A percentile compares a stretch with the other conserved stretches of the same genome.
These are phyloP conservation scores for Scaptomyza cyrtandrae DNA, from an alignment of 2,888 invertebrate genomes.

Conservation along the genomic window DNA sequence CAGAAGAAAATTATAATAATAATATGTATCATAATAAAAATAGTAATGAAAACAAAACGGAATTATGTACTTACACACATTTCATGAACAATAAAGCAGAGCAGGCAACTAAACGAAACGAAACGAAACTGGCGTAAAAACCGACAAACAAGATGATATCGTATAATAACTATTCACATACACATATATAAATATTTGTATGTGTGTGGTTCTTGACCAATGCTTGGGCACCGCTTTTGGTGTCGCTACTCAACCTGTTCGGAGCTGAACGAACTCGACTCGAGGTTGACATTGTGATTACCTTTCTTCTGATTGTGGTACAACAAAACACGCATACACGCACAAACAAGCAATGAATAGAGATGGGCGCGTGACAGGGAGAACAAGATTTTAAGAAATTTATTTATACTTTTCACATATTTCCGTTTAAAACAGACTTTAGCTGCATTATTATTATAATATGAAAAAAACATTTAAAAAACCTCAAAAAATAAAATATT, in stretches of 20 bases:
- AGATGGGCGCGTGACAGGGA: constrained; percentile 44
- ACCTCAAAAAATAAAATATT: not conserved
- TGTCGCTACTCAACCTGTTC: constrained; percentile 66
- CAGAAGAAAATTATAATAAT: constrained; percentile 22
- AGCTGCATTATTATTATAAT: not conserved
- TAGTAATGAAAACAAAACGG: constrained; percentile 71
- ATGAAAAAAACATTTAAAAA: not conserved
- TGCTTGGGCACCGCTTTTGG: constrained; percentile 44
- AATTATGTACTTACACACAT: constrained; percentile 39
- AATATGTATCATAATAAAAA: constrained; percentile 37
- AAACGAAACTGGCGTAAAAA: constrained; percentile 58
- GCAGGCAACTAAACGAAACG: constrained; percentile 10
- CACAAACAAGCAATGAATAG: constrained; percentile 8
- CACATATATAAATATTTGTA: not conserved
- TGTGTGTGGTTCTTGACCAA: constrained; percentile 44
- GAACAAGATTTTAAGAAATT: not conserved
- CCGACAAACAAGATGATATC: constrained; percentile 28
- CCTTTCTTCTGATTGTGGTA: constrained; percentile 69
- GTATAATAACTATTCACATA: constrained; percentile 26
- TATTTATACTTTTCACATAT: not conserved
- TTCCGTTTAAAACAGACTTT: not conserved
- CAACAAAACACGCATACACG: constrained; percentile 14
- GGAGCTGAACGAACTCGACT: constrained; percentile 51
- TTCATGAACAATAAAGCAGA: constrained; percentile 39
- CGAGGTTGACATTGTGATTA: constrained; percentile 73